phyloP scores from a whole-genome alignment of 2,888 invertebrate species.

The Byasa hedistus region DNA sequence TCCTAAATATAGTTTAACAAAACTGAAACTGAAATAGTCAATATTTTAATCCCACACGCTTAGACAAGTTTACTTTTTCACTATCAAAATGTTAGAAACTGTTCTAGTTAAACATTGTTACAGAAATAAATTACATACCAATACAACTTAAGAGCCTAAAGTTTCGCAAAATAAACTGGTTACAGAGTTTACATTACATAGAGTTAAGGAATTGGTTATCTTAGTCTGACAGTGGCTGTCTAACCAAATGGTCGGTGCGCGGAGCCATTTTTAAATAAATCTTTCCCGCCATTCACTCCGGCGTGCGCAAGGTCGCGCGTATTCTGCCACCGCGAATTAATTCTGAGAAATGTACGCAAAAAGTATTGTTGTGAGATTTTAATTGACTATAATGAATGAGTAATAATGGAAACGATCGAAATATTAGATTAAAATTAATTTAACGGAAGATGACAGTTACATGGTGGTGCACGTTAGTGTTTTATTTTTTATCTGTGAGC shows the following conservation, averaged over 20 bases:
- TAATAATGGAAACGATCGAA: conserved; percentile 6
- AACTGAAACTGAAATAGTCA: too few relatives aligned
- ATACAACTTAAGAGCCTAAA: background rate
- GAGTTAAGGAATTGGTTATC: conserved; percentile 20
- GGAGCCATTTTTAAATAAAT: conserved; percentile 26
- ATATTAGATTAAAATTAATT: conserved; percentile 6
- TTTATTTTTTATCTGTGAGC: conserved; percentile 30
- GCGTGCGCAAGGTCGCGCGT: conserved; percentile 32
- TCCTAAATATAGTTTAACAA: too few relatives aligned
- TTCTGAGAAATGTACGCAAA: conserved; percentile 36
- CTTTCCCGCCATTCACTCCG: conserved; percentile 33
- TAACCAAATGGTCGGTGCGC: conserved; percentile 31
- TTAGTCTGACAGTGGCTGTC: conserved; percentile 34
- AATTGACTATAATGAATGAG: conserved; percentile 3
- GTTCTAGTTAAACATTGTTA: too few relatives aligned
- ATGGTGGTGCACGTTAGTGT: conserved; percentile 29
- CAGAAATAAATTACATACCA: background rate
- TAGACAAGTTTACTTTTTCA: too few relatives aligned
- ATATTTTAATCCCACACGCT: too few relatives aligned
- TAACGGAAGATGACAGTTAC: conserved; percentile 22
- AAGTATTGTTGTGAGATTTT: conserved; percentile 24
- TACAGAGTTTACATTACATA: conserved; percentile 17
- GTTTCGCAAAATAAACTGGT: conserved; percentile 14
- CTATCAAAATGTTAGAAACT: too few relatives aligned
- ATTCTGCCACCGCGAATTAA: conserved; percentile 30